Conservation (phyloP, 1,140 invertebrate genomes). For the Drosophila littoralis region DNA sequence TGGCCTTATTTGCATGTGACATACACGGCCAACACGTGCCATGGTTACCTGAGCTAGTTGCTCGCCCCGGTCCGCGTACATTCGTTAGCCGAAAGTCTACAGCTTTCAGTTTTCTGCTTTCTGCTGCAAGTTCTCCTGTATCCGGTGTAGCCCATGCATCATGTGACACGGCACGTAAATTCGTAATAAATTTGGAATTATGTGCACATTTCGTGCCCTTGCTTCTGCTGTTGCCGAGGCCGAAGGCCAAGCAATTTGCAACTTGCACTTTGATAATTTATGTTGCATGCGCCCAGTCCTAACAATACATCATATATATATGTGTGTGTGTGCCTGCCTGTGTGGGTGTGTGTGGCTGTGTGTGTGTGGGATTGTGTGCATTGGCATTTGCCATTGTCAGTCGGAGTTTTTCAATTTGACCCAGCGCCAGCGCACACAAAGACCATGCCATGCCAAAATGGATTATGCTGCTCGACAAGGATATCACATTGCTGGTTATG, state of each 20-base stretch:
- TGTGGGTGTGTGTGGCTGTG: not conserved
- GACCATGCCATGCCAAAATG: conserved; percentile 46
- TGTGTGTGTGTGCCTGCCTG: not conserved
- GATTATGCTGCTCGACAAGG: conserved; percentile 69
- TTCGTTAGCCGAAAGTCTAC: conserved; percentile 7
- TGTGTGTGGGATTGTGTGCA: conserved; percentile 1
- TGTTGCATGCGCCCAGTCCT: conserved; percentile 58
- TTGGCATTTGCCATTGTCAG: conserved; percentile 21
- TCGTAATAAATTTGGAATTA: conserved; percentile 80
- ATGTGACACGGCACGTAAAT: conserved; percentile 70
- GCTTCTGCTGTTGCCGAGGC: conserved; percentile 32
- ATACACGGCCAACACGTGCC: conserved; percentile 69
- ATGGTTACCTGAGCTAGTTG: conserved; percentile 59
- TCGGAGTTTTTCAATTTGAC: conserved; percentile 58
- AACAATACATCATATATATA: conserved; percentile 28
- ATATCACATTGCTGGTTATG: conserved; percentile 48
- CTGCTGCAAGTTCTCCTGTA: conserved; percentile 10
- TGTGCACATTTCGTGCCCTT: conserved; percentile 74
- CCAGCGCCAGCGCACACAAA: conserved; percentile 5
- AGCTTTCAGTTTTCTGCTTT: conserved; percentile 17
- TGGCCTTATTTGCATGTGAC: conserved; percentile 74
- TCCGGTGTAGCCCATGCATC: conserved; percentile 58
- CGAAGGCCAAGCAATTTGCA: conserved; percentile 79
- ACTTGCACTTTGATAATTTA: conserved; percentile 81
- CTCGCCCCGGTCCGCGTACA: not conserved